Evolutionary conservation across 1,140 invertebrate genomes (phyloP), one percentile per base, ranked within the genome.

Genomic region (Danaus melanippus): DNA sequence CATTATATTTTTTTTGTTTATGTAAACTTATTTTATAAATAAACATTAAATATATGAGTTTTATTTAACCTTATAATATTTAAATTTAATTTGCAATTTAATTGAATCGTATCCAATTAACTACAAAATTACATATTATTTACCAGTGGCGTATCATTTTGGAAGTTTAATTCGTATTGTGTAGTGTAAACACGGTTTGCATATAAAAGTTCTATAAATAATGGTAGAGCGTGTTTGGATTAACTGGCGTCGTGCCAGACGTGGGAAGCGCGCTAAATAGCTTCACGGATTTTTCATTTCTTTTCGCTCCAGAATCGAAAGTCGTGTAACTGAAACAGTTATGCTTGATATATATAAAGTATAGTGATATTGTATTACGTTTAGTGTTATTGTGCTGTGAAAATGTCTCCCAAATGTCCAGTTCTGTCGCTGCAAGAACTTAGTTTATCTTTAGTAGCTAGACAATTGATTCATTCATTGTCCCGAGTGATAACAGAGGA

Each of bases 181-280:
- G 59, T 63, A 51, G 56, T 64, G 73, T 83, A 83, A 86, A 86
- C 79, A 83, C 69, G 63, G 78, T 82, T 82, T 80, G 76, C 76
- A 82, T 79, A 83, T 84, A 83, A 84, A 83, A 72, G 64, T 76
- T 86, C 81, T 84, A 86, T 82, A 76, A 84, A 86, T 79, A 81
- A 71, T 63, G 58, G 57, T 63, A 71, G 68, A 69, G 76, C 74
- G 79, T 70, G 79, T 76, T 82, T 79, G 77, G 71, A 84, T 83
- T 76, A 84, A 69, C 72, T 84, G 84, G 81, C 79, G 55, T 50
- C n/a, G 10, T 50, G 79, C 84, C 84, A 86, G 58, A 60, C 49
- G 49, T 52, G 62, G 58, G 59, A 60, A 60, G 71, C 78, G 79
- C 67, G 73, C 74, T 72, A 74, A 79, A 81, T 84, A 82, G 58